phyloP scores from a whole-genome alignment of 2,797 vertebrate species.

The Betta splendens region DNA sequence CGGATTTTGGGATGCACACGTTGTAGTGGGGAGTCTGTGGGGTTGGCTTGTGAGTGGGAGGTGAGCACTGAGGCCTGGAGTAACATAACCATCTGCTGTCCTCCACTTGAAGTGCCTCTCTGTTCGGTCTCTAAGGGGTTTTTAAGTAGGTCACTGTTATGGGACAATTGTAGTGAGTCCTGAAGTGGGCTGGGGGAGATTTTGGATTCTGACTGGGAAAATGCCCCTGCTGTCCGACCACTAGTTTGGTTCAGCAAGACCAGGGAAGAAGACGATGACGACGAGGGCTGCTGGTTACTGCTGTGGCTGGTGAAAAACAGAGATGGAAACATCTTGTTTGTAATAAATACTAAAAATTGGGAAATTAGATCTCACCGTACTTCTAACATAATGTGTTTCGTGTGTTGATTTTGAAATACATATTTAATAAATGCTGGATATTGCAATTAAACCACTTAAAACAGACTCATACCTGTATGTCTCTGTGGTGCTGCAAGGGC shows the following conservation, averaged over 20 bases:
- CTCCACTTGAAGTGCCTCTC: slow-evolving; percentile 27
- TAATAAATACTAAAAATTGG: neutral
- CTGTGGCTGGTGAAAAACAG: slow-evolving; percentile 31
- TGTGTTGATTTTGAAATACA: neutral
- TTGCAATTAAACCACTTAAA: slow-evolving; percentile 5
- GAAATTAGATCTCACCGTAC: neutral
- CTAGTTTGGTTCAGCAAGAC: slow-evolving; percentile 56
- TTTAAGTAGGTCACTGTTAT: slow-evolving; percentile 21
- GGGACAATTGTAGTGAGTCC: slow-evolving; percentile 5
- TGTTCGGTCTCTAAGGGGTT: slow-evolving; percentile 31
- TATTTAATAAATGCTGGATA: neutral
- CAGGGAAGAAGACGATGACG: slow-evolving; percentile 70
- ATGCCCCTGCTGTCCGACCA: slow-evolving; percentile 37
- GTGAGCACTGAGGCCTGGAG: slow-evolving; percentile 47
- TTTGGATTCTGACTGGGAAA: slow-evolving; percentile 50
- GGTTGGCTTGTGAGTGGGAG: slow-evolving; percentile 36
- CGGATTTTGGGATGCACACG: slow-evolving; percentile 44
- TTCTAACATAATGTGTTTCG: neutral
- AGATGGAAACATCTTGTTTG: neutral
- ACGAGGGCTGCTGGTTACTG: slow-evolving; percentile 73
- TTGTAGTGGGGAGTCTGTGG: slow-evolving; percentile 3
- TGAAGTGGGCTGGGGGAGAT: slow-evolving; percentile 38
- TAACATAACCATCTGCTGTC: slow-evolving; percentile 51
- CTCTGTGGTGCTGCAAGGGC: slow-evolving; percentile 92
- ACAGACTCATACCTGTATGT: slow-evolving; percentile 61